A percentile compares a stretch with the other conserved stretches of the same genome.
These are phyloP conservation scores for Notarius quadriscutis DNA, from an alignment of 2,113 vertebrate genomes.

Conservation along the genomic window DNA sequence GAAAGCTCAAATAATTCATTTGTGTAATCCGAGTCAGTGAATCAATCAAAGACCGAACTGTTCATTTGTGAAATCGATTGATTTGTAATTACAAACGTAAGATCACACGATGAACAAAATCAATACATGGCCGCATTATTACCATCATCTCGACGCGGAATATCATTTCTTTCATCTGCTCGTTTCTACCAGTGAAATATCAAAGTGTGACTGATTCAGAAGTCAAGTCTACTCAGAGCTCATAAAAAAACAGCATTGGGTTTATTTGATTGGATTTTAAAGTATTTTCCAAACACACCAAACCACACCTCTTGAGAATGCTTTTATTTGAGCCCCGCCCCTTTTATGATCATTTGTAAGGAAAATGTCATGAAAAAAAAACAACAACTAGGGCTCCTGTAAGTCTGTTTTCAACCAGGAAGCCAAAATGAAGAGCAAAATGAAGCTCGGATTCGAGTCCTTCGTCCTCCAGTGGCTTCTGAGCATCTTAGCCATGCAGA, in stretches of 20 bases:
- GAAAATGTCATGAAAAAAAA: neutral
- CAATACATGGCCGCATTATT: neutral
- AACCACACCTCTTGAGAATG: neutral
- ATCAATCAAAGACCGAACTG: neutral
- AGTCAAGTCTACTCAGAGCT: neutral
- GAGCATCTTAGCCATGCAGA: conserved; percentile 50
- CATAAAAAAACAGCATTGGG: neutral
- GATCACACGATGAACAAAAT: neutral
- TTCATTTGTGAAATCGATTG: neutral
- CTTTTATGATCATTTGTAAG: neutral
- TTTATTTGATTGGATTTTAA: neutral
- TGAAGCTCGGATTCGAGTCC: conserved; percentile 5
- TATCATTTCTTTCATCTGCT: neutral
- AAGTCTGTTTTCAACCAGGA: neutral
- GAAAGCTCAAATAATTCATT: neutral
- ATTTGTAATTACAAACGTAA: neutral
- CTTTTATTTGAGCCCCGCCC: conserved; percentile 6
- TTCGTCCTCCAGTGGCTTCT: conserved; percentile 25
- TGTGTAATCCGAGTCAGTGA: neutral
- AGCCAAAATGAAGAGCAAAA: conserved; percentile 14
- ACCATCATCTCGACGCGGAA: neutral
- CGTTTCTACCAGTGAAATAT: neutral
- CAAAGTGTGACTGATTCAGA: neutral
- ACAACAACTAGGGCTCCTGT: neutral
- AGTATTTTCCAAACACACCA: too few relatives aligned